Base-by-base conservation (phyloP, 2,888 invertebrate genomes). In the Acrobasis consociella region DNA sequence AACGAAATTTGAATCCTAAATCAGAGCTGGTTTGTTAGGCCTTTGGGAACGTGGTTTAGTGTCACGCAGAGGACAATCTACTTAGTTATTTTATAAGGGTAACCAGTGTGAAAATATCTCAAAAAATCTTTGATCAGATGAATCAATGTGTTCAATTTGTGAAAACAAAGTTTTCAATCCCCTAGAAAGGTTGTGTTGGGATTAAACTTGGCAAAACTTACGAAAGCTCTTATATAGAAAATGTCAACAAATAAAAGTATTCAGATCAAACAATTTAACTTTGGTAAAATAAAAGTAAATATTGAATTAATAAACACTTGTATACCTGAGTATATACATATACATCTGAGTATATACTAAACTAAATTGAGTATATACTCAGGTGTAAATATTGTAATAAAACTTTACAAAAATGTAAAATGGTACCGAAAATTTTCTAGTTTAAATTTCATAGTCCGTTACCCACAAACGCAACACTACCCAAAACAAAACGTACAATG, bases 1-100 rank as follows among this genome's bases (percentile, higher is more conserved):
- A 51, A 58, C 49, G 61, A 62, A 64, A 66, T 64, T 66, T 64
- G 58, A 67, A 64, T 64, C 64, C 58, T 58, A 62, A 61, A 66
- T 64, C 64, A 63, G 62, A 49, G 62, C 49, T 58, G 63, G 65
- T 65, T 67, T 67, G 63, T 62, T 17, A 49, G 46, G 46, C 46
- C 46, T 46, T 46, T 46, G 46, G 46, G n/a, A 46, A n/a, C n/a
- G 46, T 13, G 46, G 46, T 46, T n/a, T 46, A 11, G 46, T 13
- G 46, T 46, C 46, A 13, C 46, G 46, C 13, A 46, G n/a, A 46
- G 46, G 46, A 46, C 46, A 2, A 46, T 13, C 46, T 46, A 46
- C 10, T 31, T 31, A 31, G 7, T 31, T 22, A 22, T 3, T 31
- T 31, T n/a, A 2, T 2, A 46, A 46, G 46, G 46, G 2, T 46